These are phyloP conservation scores for Macroteleia sp. DNA, from an alignment of 2,888 invertebrate species.

Conservation along the genomic window DNA sequence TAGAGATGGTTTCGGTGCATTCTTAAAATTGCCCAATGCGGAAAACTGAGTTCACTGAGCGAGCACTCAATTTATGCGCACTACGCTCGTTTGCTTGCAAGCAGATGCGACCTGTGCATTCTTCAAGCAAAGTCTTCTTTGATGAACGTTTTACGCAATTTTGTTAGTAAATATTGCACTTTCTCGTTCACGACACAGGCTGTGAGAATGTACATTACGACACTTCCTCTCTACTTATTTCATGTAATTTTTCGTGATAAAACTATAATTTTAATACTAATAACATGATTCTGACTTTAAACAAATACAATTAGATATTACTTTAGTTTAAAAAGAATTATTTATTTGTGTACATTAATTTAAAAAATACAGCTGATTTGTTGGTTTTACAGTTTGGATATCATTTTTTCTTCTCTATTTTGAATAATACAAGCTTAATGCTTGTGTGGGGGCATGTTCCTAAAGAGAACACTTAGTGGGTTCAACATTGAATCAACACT, in stretches of 20 bases:
- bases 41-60: constrained; percentile 54
- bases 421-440: too few relatives aligned
- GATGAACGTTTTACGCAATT: constrained; percentile 57
- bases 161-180: constrained; percentile 56
- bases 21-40: constrained; percentile 56
- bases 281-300: too few relatives aligned
- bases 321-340: too few relatives aligned
- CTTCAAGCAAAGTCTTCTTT: constrained; percentile 53
- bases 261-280: constrained; percentile 11
- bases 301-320: too few relatives aligned
- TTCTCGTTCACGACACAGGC: constrained; percentile 38
- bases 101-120: constrained; percentile 58
- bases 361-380: too few relatives aligned
- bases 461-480: too few relatives aligned
- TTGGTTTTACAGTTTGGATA: too few relatives aligned
- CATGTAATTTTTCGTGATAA: constrained; percentile 12
- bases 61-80: constrained; percentile 60
- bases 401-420: too few relatives aligned
- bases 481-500: too few relatives aligned
- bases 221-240: constrained; percentile 20
- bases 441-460: too few relatives aligned
- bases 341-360: too few relatives aligned
- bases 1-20: constrained; percentile 36
- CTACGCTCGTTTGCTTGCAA: constrained; percentile 53
- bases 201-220: constrained; percentile 42